Evolutionary conservation across 1,140 invertebrate genomes (phyloP).

Genomic region (Acromyrmex heyeri): DNA sequence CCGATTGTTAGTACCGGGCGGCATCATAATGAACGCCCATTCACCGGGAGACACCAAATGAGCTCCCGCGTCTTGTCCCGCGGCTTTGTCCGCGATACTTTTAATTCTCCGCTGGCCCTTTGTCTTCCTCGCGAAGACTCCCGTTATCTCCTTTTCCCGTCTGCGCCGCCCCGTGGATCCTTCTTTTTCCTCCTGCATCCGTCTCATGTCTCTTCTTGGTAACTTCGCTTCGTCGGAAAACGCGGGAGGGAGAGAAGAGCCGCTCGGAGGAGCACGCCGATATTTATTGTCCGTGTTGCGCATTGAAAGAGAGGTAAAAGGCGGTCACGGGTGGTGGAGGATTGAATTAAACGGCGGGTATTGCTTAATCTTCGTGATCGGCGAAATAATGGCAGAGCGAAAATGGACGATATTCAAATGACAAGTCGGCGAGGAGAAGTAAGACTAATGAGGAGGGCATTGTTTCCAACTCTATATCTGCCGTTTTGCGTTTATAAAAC

Average conservation of each 20-base stretch:
- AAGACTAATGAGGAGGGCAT: not conserved
- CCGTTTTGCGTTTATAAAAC: not conserved
- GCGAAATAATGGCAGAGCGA: not conserved
- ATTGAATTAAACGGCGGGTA: conserved; percentile 40
- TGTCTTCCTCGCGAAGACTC: conserved; percentile 68
- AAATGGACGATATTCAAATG: conserved; percentile 24
- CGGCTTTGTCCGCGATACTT: conserved; percentile 84
- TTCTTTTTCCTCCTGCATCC: conserved; percentile 21
- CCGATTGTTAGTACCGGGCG: conserved; percentile 82
- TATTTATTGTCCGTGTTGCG: conserved; percentile 53
- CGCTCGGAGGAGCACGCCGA: conserved; percentile 22
- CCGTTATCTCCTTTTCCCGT: conserved; percentile 59
- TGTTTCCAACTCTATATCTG: conserved; percentile 2
- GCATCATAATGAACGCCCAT: conserved; percentile 84
- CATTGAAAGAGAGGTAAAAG: conserved; percentile 41
- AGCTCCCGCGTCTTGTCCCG: conserved; percentile 84
- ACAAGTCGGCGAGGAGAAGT: conserved; percentile 2
- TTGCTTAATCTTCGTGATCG: conserved; percentile 28
- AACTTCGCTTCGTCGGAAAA: conserved; percentile 48
- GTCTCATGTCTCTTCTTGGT: conserved; percentile 46
- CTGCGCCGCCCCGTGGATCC: conserved; percentile 10
- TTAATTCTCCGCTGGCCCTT: conserved; percentile 83
- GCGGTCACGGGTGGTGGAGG: conserved; percentile 19
- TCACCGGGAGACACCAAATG: conserved; percentile 84
- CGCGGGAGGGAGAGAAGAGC: not conserved